phyloP scores from a whole-genome alignment of 2,797 vertebrate species.

The Gallinago stenura region DNA sequence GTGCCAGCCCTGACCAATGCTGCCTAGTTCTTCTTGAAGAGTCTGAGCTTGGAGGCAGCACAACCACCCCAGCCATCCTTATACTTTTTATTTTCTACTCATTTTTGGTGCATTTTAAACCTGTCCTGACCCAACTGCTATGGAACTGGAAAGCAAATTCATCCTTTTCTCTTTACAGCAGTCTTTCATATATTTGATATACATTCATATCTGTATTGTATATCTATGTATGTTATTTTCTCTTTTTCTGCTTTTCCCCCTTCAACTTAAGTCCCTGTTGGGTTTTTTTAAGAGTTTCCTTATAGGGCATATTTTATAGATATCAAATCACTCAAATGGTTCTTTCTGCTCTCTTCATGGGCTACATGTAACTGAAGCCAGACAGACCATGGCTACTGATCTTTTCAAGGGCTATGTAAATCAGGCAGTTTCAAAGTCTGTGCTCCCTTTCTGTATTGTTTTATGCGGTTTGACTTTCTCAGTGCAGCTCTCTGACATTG shows the following conservation, averaged over 20 bases:
- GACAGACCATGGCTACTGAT: neutral
- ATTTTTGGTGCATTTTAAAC: neutral
- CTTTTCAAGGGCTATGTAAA: neutral
- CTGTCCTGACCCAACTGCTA: neutral
- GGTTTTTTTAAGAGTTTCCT: neutral
- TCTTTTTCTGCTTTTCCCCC: neutral
- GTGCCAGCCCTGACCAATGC: rapidly evolving
- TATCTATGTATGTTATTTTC: neutral
- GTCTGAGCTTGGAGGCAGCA: neutral
- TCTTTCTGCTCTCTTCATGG: neutral
- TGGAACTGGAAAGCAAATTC: rapidly evolving
- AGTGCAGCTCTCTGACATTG: neutral
- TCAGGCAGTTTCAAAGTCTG: neutral
- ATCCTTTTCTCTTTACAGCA: neutral
- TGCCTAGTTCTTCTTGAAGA: neutral
- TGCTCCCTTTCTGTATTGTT: neutral
- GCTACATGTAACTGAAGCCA: neutral
- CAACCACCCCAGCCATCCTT: neutral
- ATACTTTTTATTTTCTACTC: neutral
- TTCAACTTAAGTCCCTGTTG: neutral
- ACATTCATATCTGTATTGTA: neutral
- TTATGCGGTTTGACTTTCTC: neutral
- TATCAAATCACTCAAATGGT: neutral
- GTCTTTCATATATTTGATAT: neutral
- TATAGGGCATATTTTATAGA: neutral